Evolutionary conservation across 2,113 vertebrate species (phyloP), one percentile per base, ranked within the genome.

Genomic region (Erpornis zantholeuca): DNA sequence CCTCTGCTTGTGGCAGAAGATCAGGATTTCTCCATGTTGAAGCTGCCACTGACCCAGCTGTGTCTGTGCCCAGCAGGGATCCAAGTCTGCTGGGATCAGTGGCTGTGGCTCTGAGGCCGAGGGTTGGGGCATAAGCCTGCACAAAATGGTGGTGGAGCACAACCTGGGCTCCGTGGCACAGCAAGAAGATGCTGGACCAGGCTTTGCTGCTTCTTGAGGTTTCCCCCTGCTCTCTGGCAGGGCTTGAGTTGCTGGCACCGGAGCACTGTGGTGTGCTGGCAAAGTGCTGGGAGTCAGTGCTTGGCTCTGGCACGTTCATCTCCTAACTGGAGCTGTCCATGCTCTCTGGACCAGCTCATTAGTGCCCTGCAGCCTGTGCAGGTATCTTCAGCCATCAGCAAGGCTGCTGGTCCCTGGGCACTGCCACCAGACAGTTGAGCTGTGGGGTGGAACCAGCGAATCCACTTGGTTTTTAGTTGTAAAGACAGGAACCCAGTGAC

Each of bases 401-500:
- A 22, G 44, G 56, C 80, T 0, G 0, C 76, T 40, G 63, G 12
- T 73, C 82, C 52, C 76, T 3, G 24, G 50, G 11, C 52, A 28
- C 47, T 64, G n/a, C 54, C 57, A 60, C 25, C 36, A 82, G 68
- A 17, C 49, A 71, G 60, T 44, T 1, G 2, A 72, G 79, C 71
- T 0, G 0, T 78, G 76, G 68, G 57, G 40, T 80, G 70, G 82
- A 95, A 93, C 87, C 47, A 42, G 82, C 7, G 4, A 91, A 90
- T 27, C 76, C 3, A 2, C 82, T 94, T 94, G 82, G 95, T 81
- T 96, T 91, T 95, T 86, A 94, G 93, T 95, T 96, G 85, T 80
- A 76, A 76, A 91, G 76, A 68, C 35, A 81, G 64, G 89, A 96
- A 97, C 95, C 88, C 88, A 52, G 24, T 93, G 96, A 97, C 95